Percentiles rank a stretch among this genome's conserved stretches.
phyloP scores from a whole-genome alignment of 2,113 vertebrate genomes.

The Aegotheles bennettii region DNA sequence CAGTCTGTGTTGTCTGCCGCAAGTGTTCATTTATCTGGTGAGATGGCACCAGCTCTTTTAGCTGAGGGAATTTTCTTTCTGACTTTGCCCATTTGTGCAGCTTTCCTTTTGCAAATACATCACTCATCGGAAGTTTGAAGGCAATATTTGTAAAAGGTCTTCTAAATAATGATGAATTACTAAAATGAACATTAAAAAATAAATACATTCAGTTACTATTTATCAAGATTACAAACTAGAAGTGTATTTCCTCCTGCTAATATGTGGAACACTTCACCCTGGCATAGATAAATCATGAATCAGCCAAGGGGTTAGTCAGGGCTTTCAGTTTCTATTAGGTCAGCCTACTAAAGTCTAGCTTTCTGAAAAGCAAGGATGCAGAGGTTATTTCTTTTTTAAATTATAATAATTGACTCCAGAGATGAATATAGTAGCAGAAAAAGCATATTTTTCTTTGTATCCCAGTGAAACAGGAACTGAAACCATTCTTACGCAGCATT shows the following conservation, averaged over 20 bases:
- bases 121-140: neutral
- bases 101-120: neutral
- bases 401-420: neutral
- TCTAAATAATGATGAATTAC: conserved; percentile 26
- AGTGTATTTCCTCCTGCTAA: conserved; percentile 24
- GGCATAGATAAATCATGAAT: conserved; percentile 47
- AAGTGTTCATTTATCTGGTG: neutral
- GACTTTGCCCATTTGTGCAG: neutral
- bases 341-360: neutral
- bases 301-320: neutral
- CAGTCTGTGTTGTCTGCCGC: neutral
- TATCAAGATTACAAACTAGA: conserved; percentile 40
- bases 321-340: conserved; percentile 8
- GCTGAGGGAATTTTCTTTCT: neutral
- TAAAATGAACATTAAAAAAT: conserved; percentile 38
- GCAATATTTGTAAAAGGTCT: conserved; percentile 18
- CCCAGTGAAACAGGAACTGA: neutral
- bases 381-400: neutral
- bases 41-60: neutral
- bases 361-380: neutral
- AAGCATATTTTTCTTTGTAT: neutral
- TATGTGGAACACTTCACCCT: conserved; percentile 31
- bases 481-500: neutral
- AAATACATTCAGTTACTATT: conserved; percentile 36
- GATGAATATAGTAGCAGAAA: neutral